Conservation (phyloP, 2,113 vertebrate genomes). For the Callionymus lyra region DNA sequence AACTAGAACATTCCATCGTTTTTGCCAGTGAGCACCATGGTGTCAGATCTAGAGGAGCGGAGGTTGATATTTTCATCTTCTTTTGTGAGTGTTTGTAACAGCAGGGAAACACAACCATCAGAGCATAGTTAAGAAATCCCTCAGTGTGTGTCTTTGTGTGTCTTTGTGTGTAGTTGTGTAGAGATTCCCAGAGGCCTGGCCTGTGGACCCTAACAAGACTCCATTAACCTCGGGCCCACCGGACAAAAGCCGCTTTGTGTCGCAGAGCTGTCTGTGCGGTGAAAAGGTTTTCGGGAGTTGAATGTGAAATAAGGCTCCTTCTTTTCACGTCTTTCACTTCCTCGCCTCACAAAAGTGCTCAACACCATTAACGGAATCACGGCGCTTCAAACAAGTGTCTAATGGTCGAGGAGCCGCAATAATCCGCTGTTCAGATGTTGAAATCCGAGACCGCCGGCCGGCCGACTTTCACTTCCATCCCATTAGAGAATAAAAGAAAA, state of each 20-base stretch:
- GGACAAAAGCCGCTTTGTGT: slow-evolving; percentile 56
- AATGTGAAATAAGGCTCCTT: slow-evolving; percentile 51
- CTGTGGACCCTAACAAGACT: slow-evolving; percentile 27
- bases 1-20: too few relatives aligned
- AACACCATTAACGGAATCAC: slow-evolving; percentile 38
- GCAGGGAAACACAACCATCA: too few relatives aligned
- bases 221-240: slow-evolving; percentile 35
- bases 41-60: too few relatives aligned
- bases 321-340: slow-evolving; percentile 46
- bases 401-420: slow-evolving; percentile 50
- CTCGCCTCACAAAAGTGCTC: slow-evolving; percentile 44
- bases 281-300: slow-evolving; percentile 50
- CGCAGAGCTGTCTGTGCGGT: slow-evolving; percentile 24
- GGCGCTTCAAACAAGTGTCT: slow-evolving; percentile 36
- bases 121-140: too few relatives aligned
- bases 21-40: too few relatives aligned
- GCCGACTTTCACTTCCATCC: slow-evolving; percentile 32
- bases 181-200: slow-evolving; percentile 20
- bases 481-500: slow-evolving; percentile 8
- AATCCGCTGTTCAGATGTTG: slow-evolving; percentile 49
- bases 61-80: too few relatives aligned
- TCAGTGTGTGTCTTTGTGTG: slow-evolving; percentile 10
- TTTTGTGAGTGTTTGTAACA: too few relatives aligned
- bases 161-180: slow-evolving; percentile 6
- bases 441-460: slow-evolving; percentile 35